These are phyloP conservation scores for Anneissia japonica DNA, from an alignment of 35 echinoderm and acorn worm genomes.

Conservation along the genomic window DNA sequence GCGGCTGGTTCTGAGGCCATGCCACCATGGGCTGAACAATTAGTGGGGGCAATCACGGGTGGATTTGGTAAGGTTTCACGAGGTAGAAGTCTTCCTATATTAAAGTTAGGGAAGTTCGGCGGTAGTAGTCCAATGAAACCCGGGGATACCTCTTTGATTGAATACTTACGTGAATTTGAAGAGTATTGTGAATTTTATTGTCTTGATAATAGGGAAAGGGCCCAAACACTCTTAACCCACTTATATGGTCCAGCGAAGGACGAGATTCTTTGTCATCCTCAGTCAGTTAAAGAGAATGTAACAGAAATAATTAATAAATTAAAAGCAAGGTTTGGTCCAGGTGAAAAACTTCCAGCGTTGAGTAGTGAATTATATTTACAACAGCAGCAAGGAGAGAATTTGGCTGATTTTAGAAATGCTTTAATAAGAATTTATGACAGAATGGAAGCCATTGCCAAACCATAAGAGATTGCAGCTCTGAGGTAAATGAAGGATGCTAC, in stretches of 20 bases:
- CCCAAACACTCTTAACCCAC: not conserved
- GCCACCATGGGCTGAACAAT: no score
- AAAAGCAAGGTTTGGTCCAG: not conserved
- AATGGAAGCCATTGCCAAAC: not conserved
- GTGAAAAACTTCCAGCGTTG: not conserved
- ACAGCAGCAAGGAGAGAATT: not conserved
- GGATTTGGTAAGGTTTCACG: no score
- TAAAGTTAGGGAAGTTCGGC: not conserved
- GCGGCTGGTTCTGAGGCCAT: no score
- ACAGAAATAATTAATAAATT: not conserved
- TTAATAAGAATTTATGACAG: not conserved
- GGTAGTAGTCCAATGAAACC: not conserved
- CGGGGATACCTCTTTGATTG: not conserved
- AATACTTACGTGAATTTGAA: not conserved
- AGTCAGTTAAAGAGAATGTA: not conserved
- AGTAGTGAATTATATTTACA: not conserved
- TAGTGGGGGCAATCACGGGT: no score
- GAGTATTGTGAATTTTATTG: not conserved
- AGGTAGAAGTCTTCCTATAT: not conserved
- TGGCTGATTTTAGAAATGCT: not conserved
- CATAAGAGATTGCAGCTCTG: not conserved
- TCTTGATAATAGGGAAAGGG: not conserved
- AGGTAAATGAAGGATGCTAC: no score
- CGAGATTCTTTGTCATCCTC: not conserved
- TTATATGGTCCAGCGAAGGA: not conserved